Percentiles rank a stretch among this genome's conserved stretches.
These are phyloP conservation scores for Chalcosyrphus nemorum DNA, from an alignment of 2,888 invertebrate genomes.

Conservation along the genomic window DNA sequence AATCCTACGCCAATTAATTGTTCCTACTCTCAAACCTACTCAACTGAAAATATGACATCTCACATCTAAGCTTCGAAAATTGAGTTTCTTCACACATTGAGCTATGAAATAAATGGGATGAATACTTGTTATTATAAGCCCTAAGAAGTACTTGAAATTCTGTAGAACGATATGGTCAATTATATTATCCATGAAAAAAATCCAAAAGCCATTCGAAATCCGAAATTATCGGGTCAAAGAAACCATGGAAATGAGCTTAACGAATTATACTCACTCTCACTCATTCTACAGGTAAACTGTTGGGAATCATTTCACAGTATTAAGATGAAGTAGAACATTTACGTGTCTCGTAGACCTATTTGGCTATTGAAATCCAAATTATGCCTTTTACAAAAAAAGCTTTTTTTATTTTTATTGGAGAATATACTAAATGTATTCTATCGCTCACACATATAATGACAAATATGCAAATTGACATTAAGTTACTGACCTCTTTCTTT, in stretches of 20 bases:
- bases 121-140: too few species aligned
- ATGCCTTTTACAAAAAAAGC: not conserved
- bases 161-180: too few species aligned
- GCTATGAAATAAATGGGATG: too few species aligned
- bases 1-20: too few species aligned
- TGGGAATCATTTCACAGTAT: not conserved
- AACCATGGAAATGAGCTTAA: not conserved
- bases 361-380: not conserved
- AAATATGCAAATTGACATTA: constrained; percentile 43
- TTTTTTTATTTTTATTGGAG: not conserved
- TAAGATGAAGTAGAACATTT: not conserved
- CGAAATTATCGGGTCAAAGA: too few species aligned
- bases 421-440: constrained; percentile 3
- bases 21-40: too few species aligned
- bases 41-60: too few species aligned
- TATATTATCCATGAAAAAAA: too few species aligned
- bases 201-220: too few species aligned
- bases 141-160: too few species aligned
- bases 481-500: constrained; percentile 58
- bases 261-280: not conserved
- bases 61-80: too few species aligned
- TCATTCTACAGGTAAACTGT: not conserved
- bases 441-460: not conserved
- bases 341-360: not conserved
- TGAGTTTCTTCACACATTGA: too few species aligned